Conservation (phyloP, 1,140 invertebrate genomes). For the Trissolcus basalis region DNA sequence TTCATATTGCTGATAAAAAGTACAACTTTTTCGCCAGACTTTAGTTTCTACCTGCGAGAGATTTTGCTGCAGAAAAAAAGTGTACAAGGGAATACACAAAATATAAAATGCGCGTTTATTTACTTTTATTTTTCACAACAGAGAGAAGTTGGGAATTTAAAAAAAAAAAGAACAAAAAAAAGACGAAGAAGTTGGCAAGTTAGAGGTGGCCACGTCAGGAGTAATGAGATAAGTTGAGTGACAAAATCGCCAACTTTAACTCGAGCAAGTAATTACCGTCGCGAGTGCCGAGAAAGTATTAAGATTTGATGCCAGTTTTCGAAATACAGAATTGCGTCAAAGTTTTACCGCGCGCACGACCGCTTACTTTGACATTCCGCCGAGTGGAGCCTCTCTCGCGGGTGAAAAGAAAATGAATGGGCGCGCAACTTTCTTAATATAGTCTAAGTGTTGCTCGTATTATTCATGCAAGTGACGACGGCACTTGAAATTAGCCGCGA, state of each 20-base stretch:
- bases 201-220: slow-evolving; percentile 25
- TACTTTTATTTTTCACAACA: neutral
- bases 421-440: slow-evolving; percentile 23
- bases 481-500: neutral
- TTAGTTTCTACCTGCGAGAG: no score
- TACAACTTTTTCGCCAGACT: no score
- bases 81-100: no score
- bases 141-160: no score
- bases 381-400: neutral
- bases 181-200: slow-evolving; percentile 1
- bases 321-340: slow-evolving; percentile 46
- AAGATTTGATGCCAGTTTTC: slow-evolving; percentile 48
- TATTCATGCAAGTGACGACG: neutral
- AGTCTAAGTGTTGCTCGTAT: slow-evolving; percentile 9
- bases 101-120: no score
- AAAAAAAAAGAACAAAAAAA: neutral
- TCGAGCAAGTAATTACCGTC: slow-evolving; percentile 47
- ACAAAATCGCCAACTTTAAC: slow-evolving; percentile 45
- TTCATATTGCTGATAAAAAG: no score
- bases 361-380: slow-evolving; percentile 42
- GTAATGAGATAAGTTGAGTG: slow-evolving; percentile 26
- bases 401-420: slow-evolving; percentile 33
- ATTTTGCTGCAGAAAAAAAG: no score
- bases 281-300: slow-evolving; percentile 36
- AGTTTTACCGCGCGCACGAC: slow-evolving; percentile 38